Evolutionary conservation across 1,140 invertebrate species (phyloP), one percentile per base, ranked within the genome.

Genomic region (Aplysia californica): DNA sequence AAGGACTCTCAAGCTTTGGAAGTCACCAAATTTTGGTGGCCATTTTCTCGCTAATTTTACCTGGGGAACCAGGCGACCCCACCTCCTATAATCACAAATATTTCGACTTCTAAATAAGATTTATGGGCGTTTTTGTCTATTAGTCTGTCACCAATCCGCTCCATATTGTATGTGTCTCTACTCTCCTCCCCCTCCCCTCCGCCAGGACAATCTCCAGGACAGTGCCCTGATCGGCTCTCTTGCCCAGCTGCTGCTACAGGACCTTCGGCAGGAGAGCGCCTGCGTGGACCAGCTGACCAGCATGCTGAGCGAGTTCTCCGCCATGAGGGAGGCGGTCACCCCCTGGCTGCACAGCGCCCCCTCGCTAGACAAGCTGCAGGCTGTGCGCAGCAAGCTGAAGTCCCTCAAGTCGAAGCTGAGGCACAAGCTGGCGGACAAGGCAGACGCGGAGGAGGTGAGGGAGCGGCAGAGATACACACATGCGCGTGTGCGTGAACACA

Each of bases 391-490:
- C 41, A 80, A 67, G 5, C 77, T 86, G 36, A 69, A 81, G 29
- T n/a, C 65, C n/a, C 69, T 86, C 3, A 84, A 84, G 38, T 86
- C 84, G 6, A 82, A 83, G 65, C 61, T 86, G 18, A 70, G 84
- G 3, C 84, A 86, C 39, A 82, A 78, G 66, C 79, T 84, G 31
- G 84, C 84, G 23, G 84, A 86, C 50, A 81, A 80, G 69, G 79
- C 80, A 35, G 84, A 86, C 73, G 55, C 82, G 3, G 84, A 84
- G 70, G 84, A 86, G 82, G 84, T 84, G 70, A 39, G 41, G n/a
- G n/a, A n/a, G n/a, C n/a, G n/a, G n/a, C n/a, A n/a, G n/a, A n/a
- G n/a, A n/a, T n/a, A n/a, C n/a, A n/a, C n/a, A n/a, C n/a, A n/a
- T n/a, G n/a, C n/a, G n/a, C n/a, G n/a, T n/a, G n/a, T n/a, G n/a